Percentiles rank a stretch among this genome's conserved stretches.
Evolutionary conservation across 2,888 invertebrate species (phyloP).

Genomic region (Rhingia campestris): DNA sequence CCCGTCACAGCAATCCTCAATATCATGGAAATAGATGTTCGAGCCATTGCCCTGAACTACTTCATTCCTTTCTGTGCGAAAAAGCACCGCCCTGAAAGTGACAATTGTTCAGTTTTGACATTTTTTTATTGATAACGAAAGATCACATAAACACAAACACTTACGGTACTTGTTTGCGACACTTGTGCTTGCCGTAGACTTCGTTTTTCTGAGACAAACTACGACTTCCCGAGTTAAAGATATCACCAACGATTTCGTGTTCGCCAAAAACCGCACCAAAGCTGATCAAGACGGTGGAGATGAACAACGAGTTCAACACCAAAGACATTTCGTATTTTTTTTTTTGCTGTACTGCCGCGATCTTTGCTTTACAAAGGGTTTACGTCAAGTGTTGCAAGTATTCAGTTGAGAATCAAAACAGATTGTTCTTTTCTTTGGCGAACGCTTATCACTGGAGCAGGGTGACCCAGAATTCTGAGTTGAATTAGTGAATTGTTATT

Average conservation of each 20-base stretch:
- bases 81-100: constrained; percentile 77
- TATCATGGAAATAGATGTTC: constrained; percentile 83
- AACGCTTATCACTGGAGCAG: constrained; percentile 53
- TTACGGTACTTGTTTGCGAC: constrained; percentile 78
- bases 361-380: constrained; percentile 6
- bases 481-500: constrained; percentile 7
- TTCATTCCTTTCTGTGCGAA: constrained; percentile 77
- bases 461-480: constrained; percentile 55
- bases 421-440: not conserved
- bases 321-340: constrained; percentile 31
- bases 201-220: constrained; percentile 51
- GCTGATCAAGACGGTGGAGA: constrained; percentile 32
- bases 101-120: not conserved
- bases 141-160: constrained; percentile 61
- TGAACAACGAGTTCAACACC: not conserved
- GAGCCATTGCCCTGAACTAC: constrained; percentile 82
- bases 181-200: constrained; percentile 67
- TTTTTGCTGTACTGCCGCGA: not conserved
- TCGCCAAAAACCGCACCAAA: constrained; percentile 48
- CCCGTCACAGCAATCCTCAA: constrained; percentile 88
- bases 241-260: constrained; percentile 73
- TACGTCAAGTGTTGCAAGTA: constrained; percentile 22
- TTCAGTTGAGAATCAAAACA: not conserved
- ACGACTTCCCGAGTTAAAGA: constrained; percentile 68
- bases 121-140: not conserved